These are phyloP conservation scores for Anoplius nigerrimus DNA, from an alignment of 2,888 invertebrate species.

Conservation along the genomic window DNA sequence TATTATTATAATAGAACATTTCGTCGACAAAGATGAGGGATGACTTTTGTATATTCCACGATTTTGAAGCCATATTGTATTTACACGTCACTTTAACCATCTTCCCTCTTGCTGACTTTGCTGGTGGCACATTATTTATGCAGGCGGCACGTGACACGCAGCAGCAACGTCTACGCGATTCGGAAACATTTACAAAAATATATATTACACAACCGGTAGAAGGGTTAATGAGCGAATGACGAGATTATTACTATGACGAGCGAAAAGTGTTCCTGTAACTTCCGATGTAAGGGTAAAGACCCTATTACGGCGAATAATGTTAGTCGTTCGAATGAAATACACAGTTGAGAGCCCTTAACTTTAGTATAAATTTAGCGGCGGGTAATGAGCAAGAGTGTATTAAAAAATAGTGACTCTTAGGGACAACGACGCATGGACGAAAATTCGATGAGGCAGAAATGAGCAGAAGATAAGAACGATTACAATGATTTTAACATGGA, in stretches of 20 bases:
- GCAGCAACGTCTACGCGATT: constrained; percentile 47
- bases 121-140: background rate
- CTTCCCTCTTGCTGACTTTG: constrained; percentile 15
- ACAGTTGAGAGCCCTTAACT: no score
- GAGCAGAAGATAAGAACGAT: no score
- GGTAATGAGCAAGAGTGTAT: no score
- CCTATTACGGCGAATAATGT: background rate
- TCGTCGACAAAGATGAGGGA: background rate
- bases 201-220: constrained; percentile 56
- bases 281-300: background rate
- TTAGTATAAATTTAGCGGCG: no score
- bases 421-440: no score
- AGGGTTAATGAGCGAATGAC: constrained; percentile 11
- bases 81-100: constrained; percentile 44
- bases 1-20: constrained; percentile 20
- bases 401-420: no score
- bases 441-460: no score
- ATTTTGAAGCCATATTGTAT: constrained; percentile 28
- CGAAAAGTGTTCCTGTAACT: background rate
- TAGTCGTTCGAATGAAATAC: no score
- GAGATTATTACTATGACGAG: background rate
- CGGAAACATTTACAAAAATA: constrained; percentile 65
- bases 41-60: constrained; percentile 4
- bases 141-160: constrained; percentile 22
- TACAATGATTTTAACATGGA: no score